Evolutionary conservation across 2,113 vertebrate species (phyloP), one percentile per base, ranked within the genome.

Genomic region (Dasyurus viverrinus): DNA sequence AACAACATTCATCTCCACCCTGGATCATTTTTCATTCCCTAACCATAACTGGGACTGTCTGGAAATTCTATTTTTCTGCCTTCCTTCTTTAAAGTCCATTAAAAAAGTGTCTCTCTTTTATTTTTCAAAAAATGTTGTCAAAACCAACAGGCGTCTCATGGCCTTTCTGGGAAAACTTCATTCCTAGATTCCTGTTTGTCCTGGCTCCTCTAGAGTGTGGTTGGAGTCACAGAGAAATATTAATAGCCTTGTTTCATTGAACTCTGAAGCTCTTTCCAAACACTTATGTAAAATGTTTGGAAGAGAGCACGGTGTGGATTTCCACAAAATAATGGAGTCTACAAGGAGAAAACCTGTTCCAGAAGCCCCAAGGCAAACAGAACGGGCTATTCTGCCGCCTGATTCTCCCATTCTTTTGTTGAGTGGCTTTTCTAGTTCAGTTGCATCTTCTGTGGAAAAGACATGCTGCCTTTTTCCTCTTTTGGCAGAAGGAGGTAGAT

Each of bases 91-190:
- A 42, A 92, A 25, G 90, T 36, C 89, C 91, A 53, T 92, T 89
- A 90, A 84, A 12, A 93, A 92, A 94, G 76, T 47, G 50, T 54
- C 92, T 92, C 53, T 54, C 91, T 94, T 91, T 94, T 89, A 94
- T 91, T 96, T 54, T 95, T 98, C 57, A 30, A 68, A 96, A 96
- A 97, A 94, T 90, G 96, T 36, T 94, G 97, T 92, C 92, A 94
- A 96, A 97, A 96, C 94, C 97, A 96, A 96, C 96, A 97, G 95
- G 94, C 93, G 42, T 97, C 91, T 92, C 53, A 4, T 26, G 92
- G 97, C 94, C 95, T 92, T 96, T 95, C 95, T 98, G 98, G 97
- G 96, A 97, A 96, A 5, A 68, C 92, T 94, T 91, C 6, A 11
- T 94, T 42, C 30, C 12, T 52, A 2, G 93, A 96, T 97, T 97